Conservation (phyloP, 2,113 vertebrate genomes). For the Bettongia penicillata region DNA sequence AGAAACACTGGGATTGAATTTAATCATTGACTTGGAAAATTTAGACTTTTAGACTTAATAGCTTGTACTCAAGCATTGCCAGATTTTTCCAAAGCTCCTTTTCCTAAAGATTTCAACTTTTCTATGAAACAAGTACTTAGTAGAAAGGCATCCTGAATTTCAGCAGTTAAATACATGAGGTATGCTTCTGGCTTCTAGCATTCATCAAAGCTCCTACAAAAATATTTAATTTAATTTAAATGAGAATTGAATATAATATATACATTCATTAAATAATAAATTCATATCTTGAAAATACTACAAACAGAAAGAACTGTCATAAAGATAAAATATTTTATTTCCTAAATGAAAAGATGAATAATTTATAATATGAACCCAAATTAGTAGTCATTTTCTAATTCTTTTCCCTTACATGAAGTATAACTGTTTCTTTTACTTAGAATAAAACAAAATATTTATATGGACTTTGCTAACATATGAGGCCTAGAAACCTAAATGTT, state of each 20-base stretch:
- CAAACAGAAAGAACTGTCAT: not conserved
- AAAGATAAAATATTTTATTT: not conserved
- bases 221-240: not conserved
- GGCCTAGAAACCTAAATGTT: not conserved
- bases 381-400: not conserved
- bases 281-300: not conserved
- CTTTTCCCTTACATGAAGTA: not conserved
- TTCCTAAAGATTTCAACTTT: not conserved
- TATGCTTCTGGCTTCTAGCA: not conserved
- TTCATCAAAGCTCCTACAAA: not conserved
- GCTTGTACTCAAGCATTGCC: not conserved
- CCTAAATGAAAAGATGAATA: not conserved
- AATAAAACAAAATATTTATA: not conserved
- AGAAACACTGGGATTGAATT: not conserved
- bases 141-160: not conserved
- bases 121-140: not conserved
- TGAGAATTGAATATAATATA: not conserved
- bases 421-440: not conserved
- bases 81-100: not conserved
- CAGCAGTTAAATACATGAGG: not conserved
- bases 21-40: not conserved
- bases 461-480: not conserved
- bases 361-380: not conserved
- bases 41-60: not conserved
- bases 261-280: not conserved